Percentiles rank a stretch among this genome's conserved stretches.
Conservation (phyloP, 2,113 vertebrate genomes). For the Callocephalon fimbriatum region DNA sequence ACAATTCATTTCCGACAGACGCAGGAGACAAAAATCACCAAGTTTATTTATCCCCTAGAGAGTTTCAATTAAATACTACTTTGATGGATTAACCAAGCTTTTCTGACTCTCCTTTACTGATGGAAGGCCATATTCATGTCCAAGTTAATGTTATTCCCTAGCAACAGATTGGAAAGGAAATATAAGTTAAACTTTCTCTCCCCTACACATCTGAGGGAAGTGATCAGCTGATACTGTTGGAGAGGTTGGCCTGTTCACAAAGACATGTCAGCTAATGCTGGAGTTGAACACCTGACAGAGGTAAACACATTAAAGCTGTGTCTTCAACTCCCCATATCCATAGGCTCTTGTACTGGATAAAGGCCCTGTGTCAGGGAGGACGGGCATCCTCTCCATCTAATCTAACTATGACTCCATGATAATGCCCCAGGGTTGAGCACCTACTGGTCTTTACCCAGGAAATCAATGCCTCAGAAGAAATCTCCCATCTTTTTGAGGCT, state of each 20-base stretch:
- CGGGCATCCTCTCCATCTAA: neutral
- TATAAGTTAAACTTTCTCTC: neutral
- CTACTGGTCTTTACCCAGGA: neutral
- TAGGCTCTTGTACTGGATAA: neutral
- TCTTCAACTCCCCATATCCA: neutral
- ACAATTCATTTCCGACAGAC: neutral
- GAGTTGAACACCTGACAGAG: neutral
- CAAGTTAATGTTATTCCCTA: neutral
- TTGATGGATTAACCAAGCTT: neutral
- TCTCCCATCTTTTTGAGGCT: neutral
- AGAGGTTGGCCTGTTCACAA: neutral
- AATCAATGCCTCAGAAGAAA: neutral
- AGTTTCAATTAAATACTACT: neutral
- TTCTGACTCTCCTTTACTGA: neutral
- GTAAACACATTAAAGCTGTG: neutral
- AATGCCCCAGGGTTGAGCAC: neutral
- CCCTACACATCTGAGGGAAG: neutral
- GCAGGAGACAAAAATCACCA: neutral
- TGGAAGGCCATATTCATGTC: neutral
- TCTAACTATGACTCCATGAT: neutral
- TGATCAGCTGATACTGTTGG: neutral
- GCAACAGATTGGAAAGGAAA: neutral
- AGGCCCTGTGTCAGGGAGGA: neutral
- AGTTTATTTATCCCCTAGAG: neutral
- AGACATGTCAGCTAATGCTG: neutral